phyloP scores from a whole-genome alignment of 1,140 invertebrate species.

The Telenomus remus region DNA sequence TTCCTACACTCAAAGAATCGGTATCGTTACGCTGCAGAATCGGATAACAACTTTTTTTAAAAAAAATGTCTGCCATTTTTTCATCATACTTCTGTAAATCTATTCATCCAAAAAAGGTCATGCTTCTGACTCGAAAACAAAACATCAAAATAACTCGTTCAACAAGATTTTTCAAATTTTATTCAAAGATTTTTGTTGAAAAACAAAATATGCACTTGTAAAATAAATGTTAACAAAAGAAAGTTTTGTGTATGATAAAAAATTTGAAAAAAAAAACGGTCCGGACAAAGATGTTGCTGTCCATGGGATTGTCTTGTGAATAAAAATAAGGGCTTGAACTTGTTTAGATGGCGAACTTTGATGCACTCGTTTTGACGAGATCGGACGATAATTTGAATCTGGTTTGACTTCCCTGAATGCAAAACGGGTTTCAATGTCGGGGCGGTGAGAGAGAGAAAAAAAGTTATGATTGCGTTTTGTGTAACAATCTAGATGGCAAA shows the following conservation, averaged over 20 bases:
- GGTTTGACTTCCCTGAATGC: slow-evolving; percentile 30
- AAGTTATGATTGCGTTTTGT: slow-evolving; percentile 34
- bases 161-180: too few species aligned
- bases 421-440: slow-evolving; percentile 3
- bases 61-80: too few species aligned
- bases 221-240: too few species aligned
- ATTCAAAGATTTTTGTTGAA: too few species aligned
- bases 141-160: too few species aligned
- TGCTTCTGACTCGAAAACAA: too few species aligned
- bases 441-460: slow-evolving; percentile 1
- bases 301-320: slow-evolving; percentile 24
- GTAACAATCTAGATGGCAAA: slow-evolving; percentile 34
- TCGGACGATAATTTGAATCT: slow-evolving; percentile 43
- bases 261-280: slow-evolving; percentile 4
- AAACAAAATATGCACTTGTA: too few species aligned
- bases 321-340: slow-evolving; percentile 35
- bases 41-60: slow-evolving; percentile 8
- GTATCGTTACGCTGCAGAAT: slow-evolving; percentile 23
- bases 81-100: too few species aligned
- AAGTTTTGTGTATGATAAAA: background rate
- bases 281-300: slow-evolving; percentile 3
- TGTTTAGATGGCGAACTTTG: slow-evolving; percentile 47
- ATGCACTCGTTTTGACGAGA: slow-evolving; percentile 45
- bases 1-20: slow-evolving; percentile 17
- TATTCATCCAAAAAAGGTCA: too few species aligned